These are phyloP conservation scores for Ormyrus nitidulus DNA, from an alignment of 2,888 invertebrate species.

Conservation along the genomic window DNA sequence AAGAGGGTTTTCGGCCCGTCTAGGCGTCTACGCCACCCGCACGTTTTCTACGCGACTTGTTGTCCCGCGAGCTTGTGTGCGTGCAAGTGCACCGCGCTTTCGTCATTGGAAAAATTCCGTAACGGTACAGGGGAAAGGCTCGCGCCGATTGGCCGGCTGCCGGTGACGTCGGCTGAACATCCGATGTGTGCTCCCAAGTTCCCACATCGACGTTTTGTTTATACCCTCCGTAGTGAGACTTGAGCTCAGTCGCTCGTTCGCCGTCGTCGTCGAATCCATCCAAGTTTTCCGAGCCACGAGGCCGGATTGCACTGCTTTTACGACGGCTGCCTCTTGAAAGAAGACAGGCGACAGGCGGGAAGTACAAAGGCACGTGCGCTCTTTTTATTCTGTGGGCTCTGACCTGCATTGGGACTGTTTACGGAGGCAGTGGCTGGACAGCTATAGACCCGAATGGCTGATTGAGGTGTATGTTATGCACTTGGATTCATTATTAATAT, in stretches of 20 bases:
- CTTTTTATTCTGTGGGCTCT: too few relatives aligned
- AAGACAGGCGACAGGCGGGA: too few relatives aligned
- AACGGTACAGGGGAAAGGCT: slow-evolving; percentile 55
- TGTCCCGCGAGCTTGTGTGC: too few relatives aligned
- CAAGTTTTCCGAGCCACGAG: not conserved
- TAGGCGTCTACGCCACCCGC: not conserved
- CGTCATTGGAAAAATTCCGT: slow-evolving; percentile 57
- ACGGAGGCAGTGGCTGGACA: too few relatives aligned
- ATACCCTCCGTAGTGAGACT: slow-evolving; percentile 23
- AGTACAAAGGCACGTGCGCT: too few relatives aligned
- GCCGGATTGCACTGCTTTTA: too few relatives aligned
- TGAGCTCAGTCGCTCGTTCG: not conserved
- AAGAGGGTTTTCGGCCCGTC: not conserved
- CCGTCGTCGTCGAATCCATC: not conserved
- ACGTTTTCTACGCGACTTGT: too few relatives aligned
- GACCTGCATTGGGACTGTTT: too few relatives aligned
- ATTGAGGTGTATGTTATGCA: too few relatives aligned
- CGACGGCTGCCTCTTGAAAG: too few relatives aligned
- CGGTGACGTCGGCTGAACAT: slow-evolving; percentile 55
- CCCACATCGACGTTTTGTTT: slow-evolving; percentile 53
- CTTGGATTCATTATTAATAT: too few relatives aligned
- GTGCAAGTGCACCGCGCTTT: slow-evolving; percentile 21
- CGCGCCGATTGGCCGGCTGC: slow-evolving; percentile 24
- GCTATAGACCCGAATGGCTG: too few relatives aligned
- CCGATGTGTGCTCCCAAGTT: slow-evolving; percentile 43